phyloP scores from a whole-genome alignment of 2,888 invertebrate species.

The Microctonus hyperodae region DNA sequence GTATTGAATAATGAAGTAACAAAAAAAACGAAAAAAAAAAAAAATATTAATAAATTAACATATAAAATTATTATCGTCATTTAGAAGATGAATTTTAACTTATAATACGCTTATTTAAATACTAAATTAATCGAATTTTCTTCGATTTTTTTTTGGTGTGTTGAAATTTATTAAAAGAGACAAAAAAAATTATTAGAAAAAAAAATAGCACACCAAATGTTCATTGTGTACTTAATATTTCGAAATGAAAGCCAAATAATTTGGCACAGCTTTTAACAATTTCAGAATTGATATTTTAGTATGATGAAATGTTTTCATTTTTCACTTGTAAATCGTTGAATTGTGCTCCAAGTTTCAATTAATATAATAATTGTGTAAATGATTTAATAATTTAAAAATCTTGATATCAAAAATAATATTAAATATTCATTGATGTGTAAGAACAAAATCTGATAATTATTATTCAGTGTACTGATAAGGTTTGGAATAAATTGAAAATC shows the following conservation, averaged over 20 bases:
- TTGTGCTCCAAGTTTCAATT: neutral
- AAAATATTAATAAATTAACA: neutral
- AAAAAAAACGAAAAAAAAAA: conserved; percentile 15
- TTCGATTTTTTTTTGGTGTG: neutral
- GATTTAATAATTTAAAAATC: neutral
- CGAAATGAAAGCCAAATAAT: conserved; percentile 8
- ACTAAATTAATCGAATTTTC: neutral
- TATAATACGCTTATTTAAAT: neutral
- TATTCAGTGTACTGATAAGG: too few relatives aligned
- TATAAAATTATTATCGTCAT: neutral
- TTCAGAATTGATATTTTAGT: neutral
- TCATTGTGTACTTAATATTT: conserved; percentile 25
- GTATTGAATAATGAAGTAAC: conserved; percentile 21
- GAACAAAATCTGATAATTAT: conserved; percentile 1
- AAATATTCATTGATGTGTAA: neutral
- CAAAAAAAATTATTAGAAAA: neutral
- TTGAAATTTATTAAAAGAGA: neutral
- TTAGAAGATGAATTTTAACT: neutral
- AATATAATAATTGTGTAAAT: neutral
- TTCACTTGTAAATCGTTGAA: neutral
- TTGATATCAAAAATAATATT: neutral
- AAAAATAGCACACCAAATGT: neutral
- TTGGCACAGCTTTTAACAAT: neutral
- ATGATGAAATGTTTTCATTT: neutral
- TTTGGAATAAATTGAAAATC: too few relatives aligned